Percentiles rank a stretch among this genome's conserved stretches.
These are phyloP conservation scores for Molorchus minor DNA, from an alignment of 2,888 invertebrate genomes.

Conservation along the genomic window DNA sequence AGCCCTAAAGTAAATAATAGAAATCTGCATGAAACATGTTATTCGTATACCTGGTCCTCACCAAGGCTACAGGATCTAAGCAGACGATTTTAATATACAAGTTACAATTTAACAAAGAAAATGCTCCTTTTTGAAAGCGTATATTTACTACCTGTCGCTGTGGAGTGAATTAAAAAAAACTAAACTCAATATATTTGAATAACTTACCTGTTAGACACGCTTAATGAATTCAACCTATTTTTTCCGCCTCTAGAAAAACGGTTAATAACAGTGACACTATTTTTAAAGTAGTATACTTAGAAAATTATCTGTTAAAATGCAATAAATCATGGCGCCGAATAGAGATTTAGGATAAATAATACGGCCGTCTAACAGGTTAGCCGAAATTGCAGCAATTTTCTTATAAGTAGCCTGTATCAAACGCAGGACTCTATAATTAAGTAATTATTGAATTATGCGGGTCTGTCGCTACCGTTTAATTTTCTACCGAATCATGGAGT, in stretches of 20 bases:
- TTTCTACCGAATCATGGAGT: slow-evolving; percentile 42
- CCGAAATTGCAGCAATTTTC: slow-evolving; percentile 47
- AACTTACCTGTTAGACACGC: background rate
- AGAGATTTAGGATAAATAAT: slow-evolving; percentile 36
- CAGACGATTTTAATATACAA: slow-evolving; percentile 6
- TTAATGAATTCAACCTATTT: background rate
- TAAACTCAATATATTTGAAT: background rate
- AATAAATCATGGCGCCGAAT: slow-evolving; percentile 46
- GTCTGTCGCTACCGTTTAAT: slow-evolving; percentile 53
- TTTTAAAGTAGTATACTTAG: slow-evolving; percentile 14
- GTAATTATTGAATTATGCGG: slow-evolving; percentile 51
- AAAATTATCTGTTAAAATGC: slow-evolving; percentile 42
- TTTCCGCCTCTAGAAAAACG: background rate
- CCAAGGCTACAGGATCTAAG: background rate
- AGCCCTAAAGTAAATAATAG: slow-evolving; percentile 32
- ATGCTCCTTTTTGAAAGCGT: background rate
- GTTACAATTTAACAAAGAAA: slow-evolving; percentile 5
- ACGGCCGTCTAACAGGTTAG: slow-evolving; percentile 26
- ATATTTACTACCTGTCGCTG: background rate
- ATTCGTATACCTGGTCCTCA: slow-evolving; percentile 38
- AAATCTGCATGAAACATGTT: slow-evolving; percentile 34
- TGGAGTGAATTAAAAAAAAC: slow-evolving; percentile 6
- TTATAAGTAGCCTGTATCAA: slow-evolving; percentile 49
- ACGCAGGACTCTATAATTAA: slow-evolving; percentile 49
- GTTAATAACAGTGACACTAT: slow-evolving; percentile 37